Evolutionary conservation across 92 coral and sea anemone species (phyloP).

Genomic region (Phymanthus crucifer): DNA sequence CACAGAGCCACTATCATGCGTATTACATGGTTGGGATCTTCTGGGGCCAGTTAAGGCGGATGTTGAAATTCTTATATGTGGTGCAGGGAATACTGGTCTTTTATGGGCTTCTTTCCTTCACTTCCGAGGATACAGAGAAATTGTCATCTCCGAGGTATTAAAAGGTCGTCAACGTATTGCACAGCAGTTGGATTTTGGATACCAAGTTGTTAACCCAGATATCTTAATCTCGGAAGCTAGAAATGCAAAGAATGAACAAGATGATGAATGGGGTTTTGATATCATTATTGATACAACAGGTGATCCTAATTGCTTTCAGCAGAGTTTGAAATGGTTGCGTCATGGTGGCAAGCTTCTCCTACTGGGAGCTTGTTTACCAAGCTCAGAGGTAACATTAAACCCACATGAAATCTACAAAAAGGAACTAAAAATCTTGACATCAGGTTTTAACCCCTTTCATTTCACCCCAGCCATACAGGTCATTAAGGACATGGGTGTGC

Average conservation of each 20-base stretch:
- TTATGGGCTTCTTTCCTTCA: slow-evolving; percentile 78
- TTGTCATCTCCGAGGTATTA: slow-evolving; percentile 71
- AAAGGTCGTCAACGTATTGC: slow-evolving; percentile 85
- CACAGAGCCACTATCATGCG: slow-evolving; percentile 80
- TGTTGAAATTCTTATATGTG: slow-evolving; percentile 79
- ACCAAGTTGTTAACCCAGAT: slow-evolving; percentile 77
- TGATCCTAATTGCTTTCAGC: slow-evolving; percentile 75
- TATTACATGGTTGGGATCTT: slow-evolving; percentile 78
- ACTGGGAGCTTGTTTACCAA: slow-evolving; percentile 63
- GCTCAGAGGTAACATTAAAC: slow-evolving; percentile 64
- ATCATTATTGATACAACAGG: slow-evolving; percentile 84
- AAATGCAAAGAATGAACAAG: slow-evolving; percentile 70
- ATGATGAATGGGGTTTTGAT: slow-evolving; percentile 93
- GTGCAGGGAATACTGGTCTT: slow-evolving; percentile 77
- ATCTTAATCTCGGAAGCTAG: slow-evolving; percentile 70
- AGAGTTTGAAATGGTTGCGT: slow-evolving; percentile 71
- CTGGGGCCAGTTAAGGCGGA: slow-evolving; percentile 70
- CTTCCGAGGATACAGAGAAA: slow-evolving; percentile 82
- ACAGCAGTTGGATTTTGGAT: slow-evolving; percentile 73
- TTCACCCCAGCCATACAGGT: slow-evolving; percentile 75
- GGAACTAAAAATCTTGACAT: slow-evolving; percentile 76
- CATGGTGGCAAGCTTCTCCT: slow-evolving; percentile 77
- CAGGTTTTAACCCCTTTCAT: slow-evolving; percentile 61
- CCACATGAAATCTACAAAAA: slow-evolving; percentile 70
- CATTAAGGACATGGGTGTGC: slow-evolving; percentile 78